A percentile compares a stretch with the other conserved stretches of the same genome.
Evolutionary conservation across 2,113 vertebrate species (phyloP).

Genomic region (Callorhinus ursinus): DNA sequence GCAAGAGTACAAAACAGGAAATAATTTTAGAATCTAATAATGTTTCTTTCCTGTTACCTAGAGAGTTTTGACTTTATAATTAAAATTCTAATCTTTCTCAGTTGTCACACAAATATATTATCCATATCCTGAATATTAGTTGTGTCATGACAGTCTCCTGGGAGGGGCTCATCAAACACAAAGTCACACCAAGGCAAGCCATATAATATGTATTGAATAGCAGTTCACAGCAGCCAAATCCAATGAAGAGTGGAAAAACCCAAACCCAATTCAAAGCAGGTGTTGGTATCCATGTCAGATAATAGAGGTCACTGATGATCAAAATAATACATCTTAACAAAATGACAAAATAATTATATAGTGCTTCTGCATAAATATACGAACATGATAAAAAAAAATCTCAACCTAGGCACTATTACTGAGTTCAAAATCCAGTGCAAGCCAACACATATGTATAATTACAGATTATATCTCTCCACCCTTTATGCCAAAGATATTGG

Average conservation of each 20-base stretch:
- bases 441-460: not conserved
- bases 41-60: not conserved
- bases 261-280: not conserved
- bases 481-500: not conserved
- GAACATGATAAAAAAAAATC: not conserved
- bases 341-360: not conserved
- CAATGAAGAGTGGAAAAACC: not conserved
- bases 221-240: not conserved
- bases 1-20: constrained; percentile 13
- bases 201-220: not conserved
- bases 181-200: not conserved
- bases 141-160: not conserved
- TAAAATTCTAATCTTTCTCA: constrained; percentile 40
- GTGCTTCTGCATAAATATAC: not conserved
- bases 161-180: not conserved
- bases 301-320: not conserved
- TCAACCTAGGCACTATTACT: not conserved
- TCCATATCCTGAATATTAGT: not conserved
- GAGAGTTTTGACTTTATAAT: constrained; percentile 41
- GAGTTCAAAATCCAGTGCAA: not conserved
- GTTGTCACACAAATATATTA: constrained; percentile 16
- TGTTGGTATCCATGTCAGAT: not conserved
- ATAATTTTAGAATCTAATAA: constrained; percentile 44
- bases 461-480: not conserved
- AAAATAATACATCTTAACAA: not conserved